A percentile compares a stretch with the other conserved stretches of the same genome.
These are phyloP conservation scores for Glaucomys volans DNA, from an alignment of 2,113 vertebrate species.

Conservation along the genomic window DNA sequence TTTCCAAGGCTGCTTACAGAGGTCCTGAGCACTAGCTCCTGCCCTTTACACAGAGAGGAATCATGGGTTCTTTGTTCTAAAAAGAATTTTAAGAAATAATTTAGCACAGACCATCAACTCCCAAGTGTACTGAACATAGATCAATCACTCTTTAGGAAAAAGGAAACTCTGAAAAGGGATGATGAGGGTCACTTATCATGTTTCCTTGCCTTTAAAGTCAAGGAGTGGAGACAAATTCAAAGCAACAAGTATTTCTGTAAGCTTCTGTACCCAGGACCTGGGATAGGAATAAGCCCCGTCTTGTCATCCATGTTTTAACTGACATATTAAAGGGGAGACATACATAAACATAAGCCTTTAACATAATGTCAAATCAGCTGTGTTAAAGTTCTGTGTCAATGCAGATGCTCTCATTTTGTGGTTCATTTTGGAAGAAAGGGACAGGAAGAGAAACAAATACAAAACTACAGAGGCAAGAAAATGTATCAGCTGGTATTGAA, in stretches of 20 bases:
- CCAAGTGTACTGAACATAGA: background rate
- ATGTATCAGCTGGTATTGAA: background rate
- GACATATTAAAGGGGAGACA: background rate
- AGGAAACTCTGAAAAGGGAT: background rate
- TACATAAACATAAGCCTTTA: background rate
- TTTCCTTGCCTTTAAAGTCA: background rate
- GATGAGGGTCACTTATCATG: background rate
- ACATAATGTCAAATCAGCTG: background rate
- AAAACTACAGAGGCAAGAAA: background rate
- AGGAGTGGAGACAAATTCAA: background rate
- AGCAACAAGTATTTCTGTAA: background rate
- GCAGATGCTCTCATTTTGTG: background rate
- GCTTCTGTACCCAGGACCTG: background rate
- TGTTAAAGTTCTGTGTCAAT: background rate
- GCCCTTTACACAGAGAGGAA: background rate
- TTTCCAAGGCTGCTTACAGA: background rate
- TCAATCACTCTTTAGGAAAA: background rate
- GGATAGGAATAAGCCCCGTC: background rate
- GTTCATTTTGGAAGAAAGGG: background rate
- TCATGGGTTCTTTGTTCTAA: background rate
- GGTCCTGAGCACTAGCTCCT: background rate
- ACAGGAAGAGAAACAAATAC: background rate
- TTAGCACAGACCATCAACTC: background rate
- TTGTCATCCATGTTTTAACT: background rate
- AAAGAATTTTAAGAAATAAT: constrained; percentile 45